A percentile compares a stretch with the other conserved stretches of the same genome.
phyloP scores from a whole-genome alignment of 1,140 invertebrate genomes.

The Cecropterus lyciades region DNA sequence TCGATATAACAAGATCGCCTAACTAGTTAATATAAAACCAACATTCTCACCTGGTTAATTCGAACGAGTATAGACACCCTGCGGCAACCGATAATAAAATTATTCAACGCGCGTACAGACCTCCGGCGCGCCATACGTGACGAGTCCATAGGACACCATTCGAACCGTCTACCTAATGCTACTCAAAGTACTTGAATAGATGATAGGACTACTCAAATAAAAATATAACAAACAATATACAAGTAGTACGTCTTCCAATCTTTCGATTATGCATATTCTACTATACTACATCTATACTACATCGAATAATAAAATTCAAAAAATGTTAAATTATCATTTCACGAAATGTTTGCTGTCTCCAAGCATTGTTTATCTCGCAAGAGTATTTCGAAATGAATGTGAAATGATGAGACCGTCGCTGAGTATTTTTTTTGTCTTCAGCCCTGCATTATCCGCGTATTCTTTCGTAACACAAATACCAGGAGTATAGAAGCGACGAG shows the following conservation, averaged over 20 bases:
- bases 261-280: neutral
- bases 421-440: constrained; percentile 41
- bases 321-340: neutral
- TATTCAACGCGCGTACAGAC: constrained; percentile 65
- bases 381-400: constrained; percentile 14
- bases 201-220: neutral
- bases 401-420: neutral
- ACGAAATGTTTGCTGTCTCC: constrained; percentile 5
- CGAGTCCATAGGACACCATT: constrained; percentile 20
- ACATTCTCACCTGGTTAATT: constrained; percentile 1
- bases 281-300: neutral
- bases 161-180: constrained; percentile 1
- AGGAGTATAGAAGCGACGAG: constrained; percentile 64
- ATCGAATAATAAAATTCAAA: neutral
- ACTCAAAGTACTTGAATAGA: neutral
- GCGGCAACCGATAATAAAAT: constrained; percentile 22
- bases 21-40: constrained; percentile 2
- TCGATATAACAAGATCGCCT: neutral
- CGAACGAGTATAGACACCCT: neutral
- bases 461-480: constrained; percentile 79
- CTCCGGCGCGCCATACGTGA: constrained; percentile 65
- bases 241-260: neutral
- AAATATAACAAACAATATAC: neutral
- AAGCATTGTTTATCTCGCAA: neutral
- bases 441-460: constrained; percentile 66